Percentiles rank a stretch among this genome's conserved stretches.
Evolutionary conservation across 2,888 invertebrate species (phyloP).

Genomic region (Timema podura): DNA sequence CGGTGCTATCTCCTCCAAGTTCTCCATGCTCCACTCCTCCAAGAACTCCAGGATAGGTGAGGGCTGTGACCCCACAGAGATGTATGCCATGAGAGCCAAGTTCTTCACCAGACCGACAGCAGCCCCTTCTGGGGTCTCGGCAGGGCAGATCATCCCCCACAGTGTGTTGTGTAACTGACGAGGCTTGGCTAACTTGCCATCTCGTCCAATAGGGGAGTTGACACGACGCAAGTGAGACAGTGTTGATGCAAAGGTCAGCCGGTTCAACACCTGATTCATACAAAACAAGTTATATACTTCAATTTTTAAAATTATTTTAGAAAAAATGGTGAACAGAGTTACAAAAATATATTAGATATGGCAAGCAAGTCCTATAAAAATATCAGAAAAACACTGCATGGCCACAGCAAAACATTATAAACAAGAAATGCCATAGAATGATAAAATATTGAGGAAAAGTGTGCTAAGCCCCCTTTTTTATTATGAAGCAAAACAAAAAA

Average conservation of each 20-base stretch:
- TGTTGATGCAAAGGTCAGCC: conserved; percentile 97
- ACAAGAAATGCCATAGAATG: no score
- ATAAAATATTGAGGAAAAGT: no score
- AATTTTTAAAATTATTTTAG: no score
- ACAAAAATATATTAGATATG: no score
- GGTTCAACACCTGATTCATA: conserved; percentile 96
- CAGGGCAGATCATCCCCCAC: conserved; percentile 99
- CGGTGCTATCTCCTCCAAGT: conserved; percentile 98
- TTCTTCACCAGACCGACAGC: conserved; percentile 96
- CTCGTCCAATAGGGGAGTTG: conserved; percentile 98
- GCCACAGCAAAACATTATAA: no score
- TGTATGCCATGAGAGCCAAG: conserved; percentile 98
- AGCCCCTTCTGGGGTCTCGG: conserved; percentile 98
- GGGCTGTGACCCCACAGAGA: conserved; percentile 98
- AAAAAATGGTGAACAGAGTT: no score
- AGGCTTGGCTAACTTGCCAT: conserved; percentile 98
- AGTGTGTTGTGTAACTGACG: conserved; percentile 98
- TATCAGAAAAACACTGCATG: no score
- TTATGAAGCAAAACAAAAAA: no score
- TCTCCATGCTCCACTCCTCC: conserved; percentile 99
- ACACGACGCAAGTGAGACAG: conserved; percentile 96
- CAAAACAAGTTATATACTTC: no score
- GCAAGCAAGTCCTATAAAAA: no score
- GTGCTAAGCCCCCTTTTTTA: no score
- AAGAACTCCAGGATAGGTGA: conserved; percentile 99